Evolutionary conservation across 1,140 invertebrate species (phyloP).

Genomic region (Drosophila neocordata): DNA sequence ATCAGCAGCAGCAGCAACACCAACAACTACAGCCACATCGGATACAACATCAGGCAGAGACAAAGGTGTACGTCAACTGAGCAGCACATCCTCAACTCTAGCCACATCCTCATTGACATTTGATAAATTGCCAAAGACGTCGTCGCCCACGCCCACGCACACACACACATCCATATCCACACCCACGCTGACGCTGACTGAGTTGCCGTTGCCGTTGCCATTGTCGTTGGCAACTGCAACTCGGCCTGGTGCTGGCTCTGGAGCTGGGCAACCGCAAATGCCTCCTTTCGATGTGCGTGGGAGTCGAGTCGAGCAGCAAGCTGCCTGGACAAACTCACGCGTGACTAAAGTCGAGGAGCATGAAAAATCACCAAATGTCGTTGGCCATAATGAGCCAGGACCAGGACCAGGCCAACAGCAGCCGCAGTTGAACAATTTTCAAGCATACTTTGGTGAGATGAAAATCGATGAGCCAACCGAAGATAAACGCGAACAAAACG

Average conservation of each 20-base stretch:
- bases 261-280: constrained; percentile 6
- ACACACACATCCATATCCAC: not conserved
- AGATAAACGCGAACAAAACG: constrained; percentile 58
- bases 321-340: constrained; percentile 72
- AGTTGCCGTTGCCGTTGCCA: constrained; percentile 39
- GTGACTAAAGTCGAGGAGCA: constrained; percentile 77
- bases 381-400: constrained; percentile 60
- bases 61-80: constrained; percentile 52
- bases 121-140: constrained; percentile 79
- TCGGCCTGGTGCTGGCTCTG: constrained; percentile 1
- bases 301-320: constrained; percentile 15
- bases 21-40: constrained; percentile 12
- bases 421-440: constrained; percentile 52
- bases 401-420: constrained; percentile 36
- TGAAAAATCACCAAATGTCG: constrained; percentile 75
- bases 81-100: constrained; percentile 68
- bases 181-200: constrained; percentile 40
- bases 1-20: not conserved
- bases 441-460: constrained; percentile 68
- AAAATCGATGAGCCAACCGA: constrained; percentile 73
- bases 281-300: not conserved
- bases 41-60: constrained; percentile 25
- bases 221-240: constrained; percentile 50
- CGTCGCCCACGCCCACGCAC: constrained; percentile 30
- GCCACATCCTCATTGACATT: constrained; percentile 78